Conservation (phyloP, 2,797 vertebrate genomes). For the Crenuchus spilurus region DNA sequence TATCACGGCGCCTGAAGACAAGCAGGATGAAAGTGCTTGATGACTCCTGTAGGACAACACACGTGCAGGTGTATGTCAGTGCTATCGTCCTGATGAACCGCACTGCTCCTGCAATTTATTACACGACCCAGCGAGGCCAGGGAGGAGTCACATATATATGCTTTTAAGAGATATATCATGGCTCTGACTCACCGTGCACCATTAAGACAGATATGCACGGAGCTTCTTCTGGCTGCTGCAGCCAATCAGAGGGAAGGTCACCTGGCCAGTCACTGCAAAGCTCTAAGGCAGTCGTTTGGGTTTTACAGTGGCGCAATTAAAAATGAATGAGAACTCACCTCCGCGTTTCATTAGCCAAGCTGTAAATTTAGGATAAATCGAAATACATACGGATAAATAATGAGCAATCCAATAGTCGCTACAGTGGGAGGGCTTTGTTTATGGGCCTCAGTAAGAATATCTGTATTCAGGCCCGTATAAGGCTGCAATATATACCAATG, state of each 20-base stretch:
- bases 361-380: conserved; percentile 27
- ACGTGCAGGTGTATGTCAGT: conserved; percentile 14
- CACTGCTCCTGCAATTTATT: conserved; percentile 33
- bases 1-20: not conserved
- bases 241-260: conserved; percentile 27
- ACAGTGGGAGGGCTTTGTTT: conserved; percentile 44
- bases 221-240: not conserved
- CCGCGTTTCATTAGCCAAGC: conserved; percentile 31
- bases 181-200: conserved; percentile 20
- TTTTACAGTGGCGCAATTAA: conserved; percentile 38
- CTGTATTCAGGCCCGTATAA: conserved; percentile 18
- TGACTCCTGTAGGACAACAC: conserved; percentile 28
- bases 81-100: conserved; percentile 19
- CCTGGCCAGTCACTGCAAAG: conserved; percentile 1
- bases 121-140: conserved; percentile 7
- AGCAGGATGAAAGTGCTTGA: no score
- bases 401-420: conserved; percentile 12
- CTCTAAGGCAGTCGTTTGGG: not conserved
- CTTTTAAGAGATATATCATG: conserved; percentile 1
- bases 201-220: not conserved
- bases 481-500: conserved; percentile 33
- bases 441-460: conserved; percentile 28
- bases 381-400: conserved; percentile 46
- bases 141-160: conserved; percentile 26
- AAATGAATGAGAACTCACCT: conserved; percentile 36